Evolutionary conservation across 2,888 invertebrate species (phyloP).

Genomic region (Acanthococcus lagerstroemiae): DNA sequence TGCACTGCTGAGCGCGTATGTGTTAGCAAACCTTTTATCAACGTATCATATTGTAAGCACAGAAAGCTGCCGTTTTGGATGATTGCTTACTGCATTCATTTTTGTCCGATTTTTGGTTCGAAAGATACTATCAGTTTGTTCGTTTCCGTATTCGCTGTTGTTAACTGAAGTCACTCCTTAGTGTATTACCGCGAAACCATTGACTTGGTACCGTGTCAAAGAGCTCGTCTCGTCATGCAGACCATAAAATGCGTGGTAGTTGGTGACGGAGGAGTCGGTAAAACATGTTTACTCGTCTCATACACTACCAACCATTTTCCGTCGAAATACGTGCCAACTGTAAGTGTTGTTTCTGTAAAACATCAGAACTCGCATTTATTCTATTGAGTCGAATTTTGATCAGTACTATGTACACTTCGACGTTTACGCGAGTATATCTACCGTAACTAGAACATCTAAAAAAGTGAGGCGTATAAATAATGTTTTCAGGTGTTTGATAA

Average conservation of each 20-base stretch:
- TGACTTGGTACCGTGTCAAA: no score
- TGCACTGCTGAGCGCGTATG: background rate
- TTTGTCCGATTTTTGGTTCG: no score
- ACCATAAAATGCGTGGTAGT: slow-evolving; percentile 81
- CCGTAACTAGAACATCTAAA: background rate
- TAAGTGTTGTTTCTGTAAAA: slow-evolving; percentile 40
- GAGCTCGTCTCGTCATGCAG: slow-evolving; percentile 39
- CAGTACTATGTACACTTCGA: no score
- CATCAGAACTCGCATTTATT: background rate
- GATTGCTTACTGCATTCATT: no score
- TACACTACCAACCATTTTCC: slow-evolving; percentile 90
- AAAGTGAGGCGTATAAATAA: slow-evolving; percentile 5
- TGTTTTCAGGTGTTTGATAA: slow-evolving; percentile 48
- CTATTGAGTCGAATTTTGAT: background rate
- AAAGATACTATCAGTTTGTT: no score
- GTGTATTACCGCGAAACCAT: no score
- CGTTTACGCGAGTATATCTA: no score
- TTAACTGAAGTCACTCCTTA: no score
- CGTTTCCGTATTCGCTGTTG: no score
- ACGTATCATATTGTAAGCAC: no score
- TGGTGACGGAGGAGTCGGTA: slow-evolving; percentile 87
- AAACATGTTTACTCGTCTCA: slow-evolving; percentile 87
- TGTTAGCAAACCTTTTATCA: no score
- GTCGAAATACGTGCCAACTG: slow-evolving; percentile 88
- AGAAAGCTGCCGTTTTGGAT: no score